These are phyloP conservation scores for Scyliorhinus canicula DNA, from an alignment of 2,797 vertebrate genomes.

Conservation along the genomic window DNA sequence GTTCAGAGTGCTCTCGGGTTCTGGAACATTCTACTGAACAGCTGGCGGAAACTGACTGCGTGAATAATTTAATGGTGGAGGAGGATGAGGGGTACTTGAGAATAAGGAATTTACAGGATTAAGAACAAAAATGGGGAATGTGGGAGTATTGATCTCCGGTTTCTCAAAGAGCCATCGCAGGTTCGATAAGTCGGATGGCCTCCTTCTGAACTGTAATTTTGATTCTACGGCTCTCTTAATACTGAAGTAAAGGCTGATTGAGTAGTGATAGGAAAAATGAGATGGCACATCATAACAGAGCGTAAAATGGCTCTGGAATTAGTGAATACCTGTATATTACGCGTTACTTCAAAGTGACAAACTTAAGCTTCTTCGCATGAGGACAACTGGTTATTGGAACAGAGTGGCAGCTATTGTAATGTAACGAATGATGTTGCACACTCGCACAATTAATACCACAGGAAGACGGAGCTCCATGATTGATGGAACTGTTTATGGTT, in stretches of 20 bases:
- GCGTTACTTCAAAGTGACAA: background rate
- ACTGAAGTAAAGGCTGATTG: background rate
- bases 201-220: too few relatives aligned
- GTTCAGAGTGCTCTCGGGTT: background rate
- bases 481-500: background rate
- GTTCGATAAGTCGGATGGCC: too few relatives aligned
- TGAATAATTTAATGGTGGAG: background rate
- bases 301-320: background rate
- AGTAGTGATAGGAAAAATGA: background rate
- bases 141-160: too few relatives aligned
- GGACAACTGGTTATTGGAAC: background rate
- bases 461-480: background rate
- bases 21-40: background rate
- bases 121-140: background rate
- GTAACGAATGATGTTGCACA: background rate
- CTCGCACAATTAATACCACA: background rate
- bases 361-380: background rate
- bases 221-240: background rate
- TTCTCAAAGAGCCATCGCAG: too few relatives aligned
- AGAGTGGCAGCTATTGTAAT: background rate
- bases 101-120: background rate
- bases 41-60: background rate
- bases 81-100: background rate
- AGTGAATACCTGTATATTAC: slow-evolving; percentile 20
- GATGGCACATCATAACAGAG: background rate